A percentile compares a stretch with the other conserved stretches of the same genome.
Conservation (phyloP, 2,888 invertebrate species). For the Spialia ferax region DNA sequence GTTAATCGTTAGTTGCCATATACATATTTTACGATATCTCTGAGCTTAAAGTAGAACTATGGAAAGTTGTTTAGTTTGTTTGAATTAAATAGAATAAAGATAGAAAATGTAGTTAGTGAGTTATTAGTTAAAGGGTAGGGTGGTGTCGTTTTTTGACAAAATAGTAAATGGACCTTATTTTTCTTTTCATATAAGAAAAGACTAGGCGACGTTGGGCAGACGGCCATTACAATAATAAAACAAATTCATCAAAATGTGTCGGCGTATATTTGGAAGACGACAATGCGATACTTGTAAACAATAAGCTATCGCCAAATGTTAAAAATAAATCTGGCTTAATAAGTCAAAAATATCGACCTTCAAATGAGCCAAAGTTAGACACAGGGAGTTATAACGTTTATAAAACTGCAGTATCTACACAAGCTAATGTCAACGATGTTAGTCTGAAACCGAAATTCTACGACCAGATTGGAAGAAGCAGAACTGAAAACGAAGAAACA, state of each 20-base stretch:
- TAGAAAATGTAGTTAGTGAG: neutral
- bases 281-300: constrained; percentile 53
- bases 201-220: constrained; percentile 45
- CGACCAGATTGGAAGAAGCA: neutral
- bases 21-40: too few species aligned
- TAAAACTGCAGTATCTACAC: neutral
- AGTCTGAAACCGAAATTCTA: neutral
- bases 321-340: constrained; percentile 60
- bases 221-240: constrained; percentile 60
- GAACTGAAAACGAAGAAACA: neutral
- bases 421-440: neutral
- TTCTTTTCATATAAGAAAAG: constrained; percentile 55
- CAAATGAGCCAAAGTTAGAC: constrained; percentile 42
- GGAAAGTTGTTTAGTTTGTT: too few species aligned
- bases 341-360: constrained; percentile 50
- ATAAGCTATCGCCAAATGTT: constrained; percentile 68
- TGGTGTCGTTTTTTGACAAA: too few species aligned
- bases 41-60: too few species aligned
- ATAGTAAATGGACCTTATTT: too few species aligned
- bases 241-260: constrained; percentile 68
- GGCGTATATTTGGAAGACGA: constrained; percentile 57
- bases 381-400: neutral
- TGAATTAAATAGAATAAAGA: neutral
- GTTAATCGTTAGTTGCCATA: constrained; percentile 55
- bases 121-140: too few species aligned